Conservation (phyloP, 2,113 vertebrate species). For the Tupaia tana region DNA sequence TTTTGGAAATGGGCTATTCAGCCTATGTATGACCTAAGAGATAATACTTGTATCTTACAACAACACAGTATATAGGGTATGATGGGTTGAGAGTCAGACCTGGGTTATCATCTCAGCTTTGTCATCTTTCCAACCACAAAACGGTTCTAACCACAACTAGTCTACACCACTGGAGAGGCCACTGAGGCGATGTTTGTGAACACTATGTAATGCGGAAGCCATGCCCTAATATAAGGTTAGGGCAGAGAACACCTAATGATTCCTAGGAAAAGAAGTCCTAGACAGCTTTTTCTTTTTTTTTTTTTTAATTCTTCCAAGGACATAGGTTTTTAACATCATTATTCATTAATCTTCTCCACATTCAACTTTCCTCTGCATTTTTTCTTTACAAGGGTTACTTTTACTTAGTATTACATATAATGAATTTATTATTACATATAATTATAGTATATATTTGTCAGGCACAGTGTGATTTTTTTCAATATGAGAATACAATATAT, state of each 20-base stretch:
- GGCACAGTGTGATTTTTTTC: neutral
- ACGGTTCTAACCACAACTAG: fast-evolving
- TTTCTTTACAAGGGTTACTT: neutral
- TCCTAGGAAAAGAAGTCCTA: neutral
- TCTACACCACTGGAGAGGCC: neutral
- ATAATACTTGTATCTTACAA: neutral
- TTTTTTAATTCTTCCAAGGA: neutral
- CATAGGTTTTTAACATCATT: neutral
- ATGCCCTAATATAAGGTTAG: neutral
- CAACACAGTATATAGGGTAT: neutral
- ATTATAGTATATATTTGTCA: neutral
- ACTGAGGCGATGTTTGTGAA: neutral
- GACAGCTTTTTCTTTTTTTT: neutral
- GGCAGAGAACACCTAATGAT: neutral
- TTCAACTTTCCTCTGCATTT: neutral
- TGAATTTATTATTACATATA: neutral
- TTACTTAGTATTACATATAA: no score
- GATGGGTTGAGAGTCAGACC: neutral
- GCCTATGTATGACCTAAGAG: neutral
- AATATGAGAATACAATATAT: neutral
- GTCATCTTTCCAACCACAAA: neutral
- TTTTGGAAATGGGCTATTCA: no score
- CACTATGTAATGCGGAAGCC: neutral
- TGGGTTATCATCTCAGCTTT: neutral
- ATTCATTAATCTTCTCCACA: neutral